These are phyloP conservation scores for Caenorhabditis latens DNA, from an alignment of 1,140 invertebrate species.

Conservation along the genomic window DNA sequence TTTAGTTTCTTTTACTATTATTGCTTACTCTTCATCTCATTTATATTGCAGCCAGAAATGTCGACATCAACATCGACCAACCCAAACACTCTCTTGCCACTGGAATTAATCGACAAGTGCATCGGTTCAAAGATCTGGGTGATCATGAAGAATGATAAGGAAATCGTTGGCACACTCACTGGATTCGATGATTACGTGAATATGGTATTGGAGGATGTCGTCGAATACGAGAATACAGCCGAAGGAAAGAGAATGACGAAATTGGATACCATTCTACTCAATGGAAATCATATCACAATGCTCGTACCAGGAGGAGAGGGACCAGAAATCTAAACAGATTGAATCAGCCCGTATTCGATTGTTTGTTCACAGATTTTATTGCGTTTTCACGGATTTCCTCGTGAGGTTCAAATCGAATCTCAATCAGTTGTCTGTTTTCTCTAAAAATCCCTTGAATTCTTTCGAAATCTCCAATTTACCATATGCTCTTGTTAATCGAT, in stretches of 20 bases:
- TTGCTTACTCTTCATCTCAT: too few species aligned
- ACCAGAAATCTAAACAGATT: conserved; percentile 75
- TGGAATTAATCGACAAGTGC: conserved; percentile 99
- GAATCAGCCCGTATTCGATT: too few species aligned
- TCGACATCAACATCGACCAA: conserved; percentile 79
- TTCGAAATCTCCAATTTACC: neutral
- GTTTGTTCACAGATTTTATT: neutral
- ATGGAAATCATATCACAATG: conserved; percentile 93
- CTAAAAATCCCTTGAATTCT: neutral
- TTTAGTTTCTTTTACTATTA: too few species aligned
- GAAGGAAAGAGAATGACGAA: conserved; percentile 96
- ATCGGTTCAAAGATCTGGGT: conserved; percentile 99
- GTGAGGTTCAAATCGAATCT: too few species aligned
- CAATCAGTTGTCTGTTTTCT: neutral
- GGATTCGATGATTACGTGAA: conserved; percentile 99
- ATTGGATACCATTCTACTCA: conserved; percentile 95
- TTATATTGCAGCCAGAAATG: neutral
- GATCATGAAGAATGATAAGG: conserved; percentile 99
- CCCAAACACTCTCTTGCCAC: conserved; percentile 84
- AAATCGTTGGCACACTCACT: conserved; percentile 95
- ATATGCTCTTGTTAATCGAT: neutral
- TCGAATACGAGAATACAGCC: conserved; percentile 89
- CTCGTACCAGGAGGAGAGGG: conserved; percentile 80
- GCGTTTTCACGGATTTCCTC: too few species aligned
- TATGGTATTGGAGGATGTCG: conserved; percentile 82